Evolutionary conservation across 2,113 vertebrate genomes (phyloP).

Genomic region (Dromiciops gliroides): DNA sequence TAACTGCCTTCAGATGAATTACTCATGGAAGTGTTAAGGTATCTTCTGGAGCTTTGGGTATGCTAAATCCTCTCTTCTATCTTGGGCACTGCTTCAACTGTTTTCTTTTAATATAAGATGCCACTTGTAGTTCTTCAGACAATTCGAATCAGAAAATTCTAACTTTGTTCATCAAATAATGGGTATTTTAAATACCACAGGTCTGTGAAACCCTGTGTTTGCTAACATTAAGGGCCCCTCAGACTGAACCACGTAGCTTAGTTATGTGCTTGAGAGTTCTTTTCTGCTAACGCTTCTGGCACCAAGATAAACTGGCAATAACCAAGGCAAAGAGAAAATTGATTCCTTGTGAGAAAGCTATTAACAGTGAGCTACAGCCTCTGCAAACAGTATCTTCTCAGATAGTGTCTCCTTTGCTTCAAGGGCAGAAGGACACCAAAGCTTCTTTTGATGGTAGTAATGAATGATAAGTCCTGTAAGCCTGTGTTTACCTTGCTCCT

Average conservation of each 20-base stretch:
- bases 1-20: background rate
- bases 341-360: background rate
- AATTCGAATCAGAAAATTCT: background rate
- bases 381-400: background rate
- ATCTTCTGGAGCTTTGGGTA: background rate
- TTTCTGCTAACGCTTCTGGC: background rate
- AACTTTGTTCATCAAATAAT: background rate
- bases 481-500: background rate
- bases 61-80: background rate
- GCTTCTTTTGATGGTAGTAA: background rate
- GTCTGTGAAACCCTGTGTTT: background rate
- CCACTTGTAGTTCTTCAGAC: background rate
- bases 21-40: background rate
- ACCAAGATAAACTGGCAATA: background rate
- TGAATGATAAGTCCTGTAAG: background rate
- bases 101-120: background rate
- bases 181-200: background rate
- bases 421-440: background rate
- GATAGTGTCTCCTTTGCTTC: background rate
- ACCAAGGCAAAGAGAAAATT: background rate
- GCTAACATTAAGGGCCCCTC: background rate
- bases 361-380: background rate
- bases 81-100: background rate
- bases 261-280: background rate
- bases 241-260: background rate